phyloP scores from a whole-genome alignment of 2,797 vertebrate genomes.

The Melanotaenia maccullochi region DNA sequence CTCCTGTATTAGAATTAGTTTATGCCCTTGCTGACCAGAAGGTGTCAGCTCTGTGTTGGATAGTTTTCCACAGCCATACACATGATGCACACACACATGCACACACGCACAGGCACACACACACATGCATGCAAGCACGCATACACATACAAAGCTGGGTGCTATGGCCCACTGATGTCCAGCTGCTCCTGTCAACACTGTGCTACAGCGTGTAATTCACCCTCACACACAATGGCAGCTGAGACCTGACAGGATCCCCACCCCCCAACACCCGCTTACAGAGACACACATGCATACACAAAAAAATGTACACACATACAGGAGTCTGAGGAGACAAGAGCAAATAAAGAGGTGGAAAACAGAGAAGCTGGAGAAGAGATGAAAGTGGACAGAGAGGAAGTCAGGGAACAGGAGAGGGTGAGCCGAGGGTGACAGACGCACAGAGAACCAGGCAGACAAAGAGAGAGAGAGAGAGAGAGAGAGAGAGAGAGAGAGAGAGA shows the following conservation, averaged over 20 bases:
- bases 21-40: conserved; percentile 72
- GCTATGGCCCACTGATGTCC: conserved; percentile 88
- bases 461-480: conserved; percentile 30
- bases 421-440: conserved; percentile 57
- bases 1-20: conserved; percentile 31
- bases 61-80: conserved; percentile 27
- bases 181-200: conserved; percentile 98
- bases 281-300: conserved; percentile 37
- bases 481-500: conserved; percentile 32
- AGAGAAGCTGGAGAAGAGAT: conserved; percentile 39
- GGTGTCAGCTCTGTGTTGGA: conserved; percentile 76
- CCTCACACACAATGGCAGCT: conserved; percentile 86
- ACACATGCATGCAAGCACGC: conserved; percentile 10
- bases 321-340: conserved; percentile 17
- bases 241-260: conserved; percentile 77
- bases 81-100: conserved; percentile 20
- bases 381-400: conserved; percentile 55
- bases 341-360: conserved; percentile 49
- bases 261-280: conserved; percentile 28
- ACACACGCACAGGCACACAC: background rate
- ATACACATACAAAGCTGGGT: conserved; percentile 30
- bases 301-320: background rate
- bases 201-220: conserved; percentile 91
- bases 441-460: conserved; percentile 63
- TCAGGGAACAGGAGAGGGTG: conserved; percentile 39